Evolutionary conservation across 53 echinoderm and acorn worm species (phyloP).

Genomic region (Holothuria scabra): DNA sequence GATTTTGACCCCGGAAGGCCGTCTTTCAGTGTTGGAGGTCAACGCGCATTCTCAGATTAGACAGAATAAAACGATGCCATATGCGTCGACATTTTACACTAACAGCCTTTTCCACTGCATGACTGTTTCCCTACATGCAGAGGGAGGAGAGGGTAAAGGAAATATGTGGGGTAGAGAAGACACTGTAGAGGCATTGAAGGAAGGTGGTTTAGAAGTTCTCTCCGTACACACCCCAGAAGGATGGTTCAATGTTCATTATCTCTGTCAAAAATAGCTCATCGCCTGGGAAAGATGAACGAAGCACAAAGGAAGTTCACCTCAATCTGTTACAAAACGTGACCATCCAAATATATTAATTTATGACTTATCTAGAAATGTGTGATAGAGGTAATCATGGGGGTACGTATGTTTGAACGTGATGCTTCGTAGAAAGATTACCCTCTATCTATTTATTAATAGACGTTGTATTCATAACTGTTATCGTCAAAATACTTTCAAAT

Average conservation of each 20-base stretch:
- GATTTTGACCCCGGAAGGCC: slow-evolving; percentile 71
- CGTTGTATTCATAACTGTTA: too few species aligned
- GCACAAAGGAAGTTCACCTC: not conserved
- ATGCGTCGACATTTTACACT: slow-evolving; percentile 92
- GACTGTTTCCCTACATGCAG: slow-evolving; percentile 82
- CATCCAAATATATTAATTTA: too few species aligned
- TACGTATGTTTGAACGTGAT: too few species aligned
- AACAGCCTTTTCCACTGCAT: slow-evolving; percentile 98
- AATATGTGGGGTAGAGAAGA: slow-evolving; percentile 98
- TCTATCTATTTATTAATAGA: too few species aligned
- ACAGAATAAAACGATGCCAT: slow-evolving; percentile 90
- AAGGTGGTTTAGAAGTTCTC: slow-evolving; percentile 74
- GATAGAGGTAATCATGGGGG: too few species aligned
- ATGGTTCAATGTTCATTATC: slow-evolving; percentile 92
- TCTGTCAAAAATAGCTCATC: slow-evolving; percentile 64
- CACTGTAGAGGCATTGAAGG: slow-evolving; percentile 61
- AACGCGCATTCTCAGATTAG: slow-evolving; percentile 85
- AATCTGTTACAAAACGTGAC: too few species aligned
- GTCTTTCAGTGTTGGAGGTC: slow-evolving; percentile 88
- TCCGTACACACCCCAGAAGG: slow-evolving; percentile 69
- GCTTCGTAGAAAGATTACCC: too few species aligned
- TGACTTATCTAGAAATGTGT: too few species aligned
- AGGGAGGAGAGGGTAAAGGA: slow-evolving; percentile 89
- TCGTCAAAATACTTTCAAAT: too few species aligned
- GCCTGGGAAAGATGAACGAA: not conserved